Evolutionary conservation across 2,888 invertebrate species (phyloP).

Genomic region (Phengaris alcon): DNA sequence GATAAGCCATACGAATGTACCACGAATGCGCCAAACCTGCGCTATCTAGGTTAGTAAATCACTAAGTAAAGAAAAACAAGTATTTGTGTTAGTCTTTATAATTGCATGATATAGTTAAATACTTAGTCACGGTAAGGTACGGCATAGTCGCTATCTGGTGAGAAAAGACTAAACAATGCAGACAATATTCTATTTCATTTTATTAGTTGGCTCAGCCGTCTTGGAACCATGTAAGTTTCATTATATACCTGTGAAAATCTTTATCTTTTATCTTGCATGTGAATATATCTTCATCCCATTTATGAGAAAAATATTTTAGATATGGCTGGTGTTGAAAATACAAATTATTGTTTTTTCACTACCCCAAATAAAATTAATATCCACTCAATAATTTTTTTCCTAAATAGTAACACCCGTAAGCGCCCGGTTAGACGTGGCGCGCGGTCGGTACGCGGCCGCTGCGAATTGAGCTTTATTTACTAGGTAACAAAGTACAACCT

Average conservation of each 20-base stretch:
- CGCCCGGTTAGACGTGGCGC: too few relatives aligned
- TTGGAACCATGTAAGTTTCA: conserved; percentile 8
- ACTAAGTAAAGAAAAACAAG: conserved; percentile 17
- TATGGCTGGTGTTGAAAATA: background rate
- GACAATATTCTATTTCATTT: background rate
- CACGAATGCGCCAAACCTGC: conserved; percentile 6
- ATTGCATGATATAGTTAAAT: conserved; percentile 10
- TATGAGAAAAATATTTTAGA: background rate
- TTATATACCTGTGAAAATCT: background rate
- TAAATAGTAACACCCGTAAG: too few relatives aligned
- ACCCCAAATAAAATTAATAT: background rate
- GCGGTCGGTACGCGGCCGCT: too few relatives aligned
- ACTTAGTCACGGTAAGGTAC: conserved; percentile 7
- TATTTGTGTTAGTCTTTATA: background rate
- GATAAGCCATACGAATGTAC: background rate
- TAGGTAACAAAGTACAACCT: too few relatives aligned
- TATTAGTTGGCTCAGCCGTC: conserved; percentile 12
- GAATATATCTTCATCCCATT: too few relatives aligned
- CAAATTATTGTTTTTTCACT: background rate
- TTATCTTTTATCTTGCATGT: background rate
- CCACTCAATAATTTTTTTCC: too few relatives aligned
- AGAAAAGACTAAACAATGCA: conserved; percentile 2
- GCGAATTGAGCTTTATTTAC: too few relatives aligned
- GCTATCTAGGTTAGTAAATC: background rate
- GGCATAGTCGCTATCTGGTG: background rate